Base-by-base conservation (phyloP, 2,113 vertebrate species). In the Neodon shergylaensis region DNA sequence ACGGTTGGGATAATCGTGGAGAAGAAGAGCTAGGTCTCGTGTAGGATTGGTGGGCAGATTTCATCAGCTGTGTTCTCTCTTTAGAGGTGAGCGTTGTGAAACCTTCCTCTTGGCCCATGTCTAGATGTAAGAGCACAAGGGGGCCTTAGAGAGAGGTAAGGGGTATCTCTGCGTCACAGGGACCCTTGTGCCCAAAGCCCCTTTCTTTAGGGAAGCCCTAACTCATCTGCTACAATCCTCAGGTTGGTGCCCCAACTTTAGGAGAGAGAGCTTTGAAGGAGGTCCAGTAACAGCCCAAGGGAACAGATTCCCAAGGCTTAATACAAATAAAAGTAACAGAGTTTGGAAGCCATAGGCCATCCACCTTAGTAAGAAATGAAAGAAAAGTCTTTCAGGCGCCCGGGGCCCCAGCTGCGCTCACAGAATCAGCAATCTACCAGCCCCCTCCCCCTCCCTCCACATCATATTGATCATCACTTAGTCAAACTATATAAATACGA, bases 1-100 rank as follows among this genome's bases (percentile, higher is more conserved):
- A 9, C 21, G 10, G 61, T 26, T 4, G 10, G 42, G 10, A 8
- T 28, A 9, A 1, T 2, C 49, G 22, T 44, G 33, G 17, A 39
- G 0, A 4, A 44, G n/a, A 12, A 13, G 26, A 66, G 21, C 17
- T 22, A 16, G 28, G 33, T 68, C 47, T 82, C 49, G 7, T 2
- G 24, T 0, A 3, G 36, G 8, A 2, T 1, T 10, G 16, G 13
- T 22, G 3, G 49, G 24, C 2, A 68, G 4, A 10, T 5, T n/a
- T 82, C 39, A 26, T 85, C 72, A 58, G 14, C 39, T 10, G 0
- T 26, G 52, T 22, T 44, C n/a, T 68, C 92, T 31, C 0, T 17
- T 7, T 49, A 39, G 49, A 39, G 54, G 44, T 24, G 36, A 47
- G 52, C 8, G 28, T 47, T 33, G 39, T 17, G 16, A 70, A 78